These are phyloP conservation scores for Drosophila mayri DNA, from an alignment of 1,140 invertebrate genomes.

Conservation along the genomic window DNA sequence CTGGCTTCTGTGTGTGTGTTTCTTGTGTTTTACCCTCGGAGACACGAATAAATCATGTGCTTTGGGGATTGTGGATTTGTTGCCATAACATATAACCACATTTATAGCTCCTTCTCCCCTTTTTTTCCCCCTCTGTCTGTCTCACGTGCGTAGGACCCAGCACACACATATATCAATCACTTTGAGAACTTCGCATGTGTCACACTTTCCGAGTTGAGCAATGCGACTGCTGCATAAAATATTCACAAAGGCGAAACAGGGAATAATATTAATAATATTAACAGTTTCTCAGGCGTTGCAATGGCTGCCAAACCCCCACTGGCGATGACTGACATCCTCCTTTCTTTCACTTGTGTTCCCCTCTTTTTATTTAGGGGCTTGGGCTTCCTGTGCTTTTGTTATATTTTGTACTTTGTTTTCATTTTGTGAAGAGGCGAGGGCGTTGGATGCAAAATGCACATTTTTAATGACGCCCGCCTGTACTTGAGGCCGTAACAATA, in stretches of 20 bases:
- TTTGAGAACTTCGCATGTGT: conserved; percentile 52
- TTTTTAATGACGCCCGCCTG: conserved; percentile 76
- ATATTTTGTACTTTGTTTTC: conserved; percentile 31
- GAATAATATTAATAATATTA: conserved; percentile 24
- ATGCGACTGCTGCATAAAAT: conserved; percentile 60
- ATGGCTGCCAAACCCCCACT: conserved; percentile 7
- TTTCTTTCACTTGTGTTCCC: neutral
- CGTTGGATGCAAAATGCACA: conserved; percentile 75
- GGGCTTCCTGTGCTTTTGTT: conserved; percentile 57
- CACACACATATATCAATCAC: conserved; percentile 63
- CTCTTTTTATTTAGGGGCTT: conserved; percentile 9
- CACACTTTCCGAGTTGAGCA: conserved; percentile 45
- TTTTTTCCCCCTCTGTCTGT: conserved; percentile 6
- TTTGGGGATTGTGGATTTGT: conserved; percentile 26
- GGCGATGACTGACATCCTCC: conserved; percentile 18
- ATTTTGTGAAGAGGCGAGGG: conserved; percentile 35
- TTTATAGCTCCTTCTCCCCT: conserved; percentile 8
- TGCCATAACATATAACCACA: conserved; percentile 7
- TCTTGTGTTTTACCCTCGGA: conserved; percentile 22
- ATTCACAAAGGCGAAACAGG: conserved; percentile 32
- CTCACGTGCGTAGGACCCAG: conserved; percentile 60
- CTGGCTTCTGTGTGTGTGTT: conserved; percentile 13
- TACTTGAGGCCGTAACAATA: conserved; percentile 63
- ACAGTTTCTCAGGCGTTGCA: conserved; percentile 29
- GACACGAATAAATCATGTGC: conserved; percentile 69